Evolutionary conservation across 2,888 invertebrate species (phyloP), one percentile per base, ranked within the genome.

Genomic region (Thumatha senex): DNA sequence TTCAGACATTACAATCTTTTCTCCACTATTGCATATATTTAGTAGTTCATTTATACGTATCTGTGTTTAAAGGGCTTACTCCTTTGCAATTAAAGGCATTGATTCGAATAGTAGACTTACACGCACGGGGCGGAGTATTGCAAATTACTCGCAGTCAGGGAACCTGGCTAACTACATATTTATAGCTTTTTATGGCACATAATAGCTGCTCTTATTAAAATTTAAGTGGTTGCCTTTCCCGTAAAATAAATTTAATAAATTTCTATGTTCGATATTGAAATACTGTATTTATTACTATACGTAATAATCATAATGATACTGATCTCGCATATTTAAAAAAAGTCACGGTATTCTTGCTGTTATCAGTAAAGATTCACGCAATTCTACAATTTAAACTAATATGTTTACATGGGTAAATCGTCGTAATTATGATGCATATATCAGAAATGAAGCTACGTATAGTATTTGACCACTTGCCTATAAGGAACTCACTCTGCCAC

Each of bases 161-260:
- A 85, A 79, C 81, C 73, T 70, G 61, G 63, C 82, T 87, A 89
- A 89, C 89, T 82, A 89, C 86, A 82, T 72, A 80, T 91, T 91
- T 91, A 91, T 81, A 66, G 78, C 86, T 58, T 78, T 90, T 89
- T 91, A 91, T 83, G 80, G 75, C 68, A 56, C 83, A 84, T 90
- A 91, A 91, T 91, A 83, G 87, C 83, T 74, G 83, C 78, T 86
- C 89, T 86, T 89, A 90, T 89, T 90, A 91, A 87, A 89, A 80
- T 85, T 81, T 86, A 87, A 89, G 82, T 88, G 82, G 83, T 81
- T 83, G 78, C 84, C 83, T 84, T 87, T 82, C 80, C 83, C 71
- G 75, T 74, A 74, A 76, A 11, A 66, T 76, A 60, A 63, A 63
- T 55, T 53, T 67, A 24, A 71, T 80, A 77, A 70, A 81, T 76